Evolutionary conservation across 2,888 invertebrate species (phyloP), one percentile per base, ranked within the genome.

Genomic region (Pycnomerus fuliginosus): DNA sequence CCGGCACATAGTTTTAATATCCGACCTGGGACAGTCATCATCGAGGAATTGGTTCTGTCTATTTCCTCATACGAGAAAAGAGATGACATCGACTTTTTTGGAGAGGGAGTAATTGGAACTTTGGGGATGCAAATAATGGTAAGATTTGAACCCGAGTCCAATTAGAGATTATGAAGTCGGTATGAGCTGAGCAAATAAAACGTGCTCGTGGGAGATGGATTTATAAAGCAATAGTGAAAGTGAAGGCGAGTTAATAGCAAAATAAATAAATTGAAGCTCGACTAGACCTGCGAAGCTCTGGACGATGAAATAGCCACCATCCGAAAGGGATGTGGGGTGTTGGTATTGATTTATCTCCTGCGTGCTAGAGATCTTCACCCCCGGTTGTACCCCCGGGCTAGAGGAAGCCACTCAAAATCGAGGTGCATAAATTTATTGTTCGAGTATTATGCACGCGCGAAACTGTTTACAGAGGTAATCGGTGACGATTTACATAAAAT

Each of bases 351-450:
- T 64, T 64, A 64, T 63, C 60, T 61, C 51, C 53, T 10, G 20
- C 22, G 48, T 44, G 50, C 50, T 49, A 50, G 55, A 60, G 56
- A 59, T 60, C 53, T 54, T 55, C 52, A 48, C 53, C 54, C 50
- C 53, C 55, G 50, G 44, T 53, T 51, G n/a, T 53, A 48, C 53
- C 58, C 54, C 44, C 36, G 45, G 57, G 55, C 48, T 46, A 47
- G 50, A 56, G 57, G 58, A 60, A 62, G 60, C 60, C 59, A 61
- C 60, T 61, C 60, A 60, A 59, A 60, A 61, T 58, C 54, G 60
- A 61, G 61, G 61, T 61, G 61, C 60, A 62, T 62, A 61, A 61
- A 62, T 62, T 62, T 62, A 62, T 61, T 61, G 60, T 56, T 61
- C 50, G 41, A 53, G 54, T 52, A 58, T 58, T 59, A 58, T 56